A percentile compares a stretch with the other conserved stretches of the same genome.
These are phyloP conservation scores for Psilopsiagon aymara DNA, from an alignment of 2,113 vertebrate species.

Conservation along the genomic window DNA sequence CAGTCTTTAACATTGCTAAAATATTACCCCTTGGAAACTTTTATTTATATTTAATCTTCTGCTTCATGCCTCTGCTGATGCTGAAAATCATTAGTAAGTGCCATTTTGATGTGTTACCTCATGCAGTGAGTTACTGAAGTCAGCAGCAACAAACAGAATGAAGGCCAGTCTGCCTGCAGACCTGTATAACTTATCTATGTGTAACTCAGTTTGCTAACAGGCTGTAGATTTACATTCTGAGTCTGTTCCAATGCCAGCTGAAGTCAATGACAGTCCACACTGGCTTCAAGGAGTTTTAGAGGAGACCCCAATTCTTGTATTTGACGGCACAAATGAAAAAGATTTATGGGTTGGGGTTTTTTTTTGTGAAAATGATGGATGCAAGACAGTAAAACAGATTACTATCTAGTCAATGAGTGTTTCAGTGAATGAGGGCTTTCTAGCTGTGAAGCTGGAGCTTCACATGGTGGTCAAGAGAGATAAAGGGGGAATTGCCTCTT, in stretches of 20 bases:
- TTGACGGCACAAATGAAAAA: neutral
- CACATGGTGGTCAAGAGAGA: neutral
- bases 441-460: neutral
- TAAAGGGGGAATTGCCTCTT: neutral
- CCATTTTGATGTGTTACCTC: constrained; percentile 6
- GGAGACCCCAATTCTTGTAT: neutral
- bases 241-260: neutral
- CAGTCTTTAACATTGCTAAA: neutral
- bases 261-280: neutral
- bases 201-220: neutral
- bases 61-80: neutral
- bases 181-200: neutral
- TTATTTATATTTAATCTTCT: constrained; percentile 3
- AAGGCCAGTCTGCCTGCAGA: neutral
- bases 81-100: constrained; percentile 16
- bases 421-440: neutral
- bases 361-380: neutral
- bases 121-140: neutral
- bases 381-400: neutral
- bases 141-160: neutral
- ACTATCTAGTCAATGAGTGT: neutral
- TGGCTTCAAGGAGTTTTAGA: neutral
- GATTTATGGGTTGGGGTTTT: neutral
- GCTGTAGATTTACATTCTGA: neutral
- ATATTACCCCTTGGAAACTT: neutral